phyloP scores from a whole-genome alignment of 2,113 vertebrate species.

The Mesitornis unicolor region DNA sequence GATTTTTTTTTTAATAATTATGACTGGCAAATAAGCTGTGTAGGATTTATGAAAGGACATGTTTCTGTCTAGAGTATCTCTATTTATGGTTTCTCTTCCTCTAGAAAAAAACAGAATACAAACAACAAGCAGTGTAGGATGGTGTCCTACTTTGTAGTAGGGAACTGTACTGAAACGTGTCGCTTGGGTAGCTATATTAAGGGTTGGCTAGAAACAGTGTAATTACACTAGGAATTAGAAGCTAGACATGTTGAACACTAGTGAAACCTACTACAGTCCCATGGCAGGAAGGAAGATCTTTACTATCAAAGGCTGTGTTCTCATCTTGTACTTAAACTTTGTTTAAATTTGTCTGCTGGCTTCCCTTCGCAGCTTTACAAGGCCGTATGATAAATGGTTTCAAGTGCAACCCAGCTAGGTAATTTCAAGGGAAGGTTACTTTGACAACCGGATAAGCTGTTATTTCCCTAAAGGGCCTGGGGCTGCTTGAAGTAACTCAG shows the following conservation, averaged over 20 bases:
- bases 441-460: neutral
- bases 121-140: neutral
- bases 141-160: neutral
- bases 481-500: neutral
- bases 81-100: neutral
- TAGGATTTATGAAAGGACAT: neutral
- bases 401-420: neutral
- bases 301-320: neutral
- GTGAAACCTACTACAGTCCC: neutral
- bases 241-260: neutral
- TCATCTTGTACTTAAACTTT: neutral
- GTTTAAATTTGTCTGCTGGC: fast-evolving
- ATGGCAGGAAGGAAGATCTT: neutral
- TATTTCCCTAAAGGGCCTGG: neutral
- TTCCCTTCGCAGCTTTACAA: neutral
- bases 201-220: neutral
- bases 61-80: neutral
- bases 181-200: neutral
- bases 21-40: neutral
- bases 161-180: neutral
- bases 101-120: neutral
- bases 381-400: neutral
- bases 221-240: conserved; percentile 10
- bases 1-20: neutral
- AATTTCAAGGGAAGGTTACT: conserved; percentile 25